Evolutionary conservation across 2,888 invertebrate species (phyloP), one percentile per base, ranked within the genome.

Genomic region (Acutogordius australiensis): DNA sequence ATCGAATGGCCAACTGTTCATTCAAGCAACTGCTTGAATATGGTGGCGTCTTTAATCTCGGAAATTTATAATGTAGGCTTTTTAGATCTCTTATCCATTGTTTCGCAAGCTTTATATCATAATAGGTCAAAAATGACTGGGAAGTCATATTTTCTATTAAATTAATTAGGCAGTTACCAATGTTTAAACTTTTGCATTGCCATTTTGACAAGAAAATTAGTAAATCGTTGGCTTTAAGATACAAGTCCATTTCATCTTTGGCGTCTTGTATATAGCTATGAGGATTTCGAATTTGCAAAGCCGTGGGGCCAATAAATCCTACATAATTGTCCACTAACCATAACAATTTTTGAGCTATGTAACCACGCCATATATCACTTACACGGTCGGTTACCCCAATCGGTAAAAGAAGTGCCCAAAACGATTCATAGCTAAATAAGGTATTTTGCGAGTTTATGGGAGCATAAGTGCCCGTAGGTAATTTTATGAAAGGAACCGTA

Each of bases 391-490:
- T 62, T 4, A 65, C 64, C 2, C 65, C 64, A 1, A 64, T 61
- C 1, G 66, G 66, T 60, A 67, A 60, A n/a, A 64, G 59, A 57
- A 67, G 45, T 2, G 64, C 64, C 66, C 66, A 67, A 57, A 67
- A 65, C 18, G 67, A 66, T 28, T 63, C 62, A 51, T 63, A 64
- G 27, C 61, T 61, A 61, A 63, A 66, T 18, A 67, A 57, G 2
- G 67, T 67, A 61, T 67, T 67, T 62, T 67, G 67, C 2, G 66
- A 65, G 60, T 67, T 67, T 30, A 63, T 64, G 4, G 67, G 67
- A 1, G 64, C 60, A 45, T 63, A 66, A 4, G 64, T 64, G 4
- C 65, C 65, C 18, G 58, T 23, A 13, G 65, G 65, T n/a, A 68
- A 37, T 4, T 66, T 60, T 2, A 65, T 62, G 2, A 65, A 62